phyloP scores from a whole-genome alignment of 2,113 vertebrate species.

The Mastomys coucha region DNA sequence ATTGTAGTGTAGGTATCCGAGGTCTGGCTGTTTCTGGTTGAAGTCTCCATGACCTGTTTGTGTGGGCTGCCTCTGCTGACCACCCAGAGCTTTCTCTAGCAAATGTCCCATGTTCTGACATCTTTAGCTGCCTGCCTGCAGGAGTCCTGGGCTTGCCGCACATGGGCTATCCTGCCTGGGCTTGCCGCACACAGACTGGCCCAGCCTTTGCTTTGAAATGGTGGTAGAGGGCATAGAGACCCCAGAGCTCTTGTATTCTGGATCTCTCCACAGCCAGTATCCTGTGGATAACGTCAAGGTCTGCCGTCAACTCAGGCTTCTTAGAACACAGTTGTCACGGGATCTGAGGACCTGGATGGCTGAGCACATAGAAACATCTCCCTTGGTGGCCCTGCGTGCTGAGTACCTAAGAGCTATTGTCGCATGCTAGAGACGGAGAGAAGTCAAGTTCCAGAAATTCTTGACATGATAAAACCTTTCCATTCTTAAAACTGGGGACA shows the following conservation, averaged over 20 bases:
- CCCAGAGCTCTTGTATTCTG: background rate
- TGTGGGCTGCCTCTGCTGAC: background rate
- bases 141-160: background rate
- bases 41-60: background rate
- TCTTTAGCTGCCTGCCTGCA: background rate
- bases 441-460: background rate
- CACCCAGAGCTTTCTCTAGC: background rate
- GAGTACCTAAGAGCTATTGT: background rate
- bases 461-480: background rate
- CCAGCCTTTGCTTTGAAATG: background rate
- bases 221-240: background rate
- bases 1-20: background rate
- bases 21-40: background rate
- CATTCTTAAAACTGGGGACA: background rate
- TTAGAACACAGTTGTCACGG: background rate
- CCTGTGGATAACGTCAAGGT: background rate
- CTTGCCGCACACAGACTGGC: background rate
- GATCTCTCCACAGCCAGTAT: background rate
- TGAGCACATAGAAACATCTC: background rate
- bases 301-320: background rate
- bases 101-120: no score
- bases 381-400: background rate
- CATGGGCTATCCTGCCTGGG: no score
- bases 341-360: background rate
- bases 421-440: no score